A percentile compares a stretch with the other conserved stretches of the same genome.
Conservation (phyloP, 2,113 vertebrate genomes). For the Synodontis membranacea region DNA sequence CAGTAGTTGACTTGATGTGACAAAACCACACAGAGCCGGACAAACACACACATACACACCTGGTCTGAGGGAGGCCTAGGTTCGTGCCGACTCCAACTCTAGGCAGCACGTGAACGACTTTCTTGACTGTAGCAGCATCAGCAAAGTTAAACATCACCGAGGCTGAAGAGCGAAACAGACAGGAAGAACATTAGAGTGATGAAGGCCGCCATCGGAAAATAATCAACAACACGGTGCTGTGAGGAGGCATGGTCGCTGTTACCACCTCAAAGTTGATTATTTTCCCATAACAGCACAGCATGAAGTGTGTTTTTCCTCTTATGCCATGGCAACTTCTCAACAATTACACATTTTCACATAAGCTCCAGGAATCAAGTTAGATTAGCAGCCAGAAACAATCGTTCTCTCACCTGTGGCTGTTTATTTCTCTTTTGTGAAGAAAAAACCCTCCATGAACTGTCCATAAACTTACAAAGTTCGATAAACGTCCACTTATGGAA, state of each 20-base stretch:
- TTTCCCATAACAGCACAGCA: neutral
- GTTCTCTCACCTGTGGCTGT: neutral
- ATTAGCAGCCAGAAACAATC: neutral
- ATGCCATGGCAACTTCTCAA: neutral
- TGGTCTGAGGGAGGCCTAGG: constrained; percentile 93
- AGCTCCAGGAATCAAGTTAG: neutral
- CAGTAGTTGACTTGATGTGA: neutral
- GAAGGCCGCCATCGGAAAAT: neutral
- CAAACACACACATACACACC: constrained; percentile 68
- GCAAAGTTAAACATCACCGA: constrained; percentile 98
- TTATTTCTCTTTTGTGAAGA: neutral
- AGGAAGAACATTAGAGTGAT: neutral
- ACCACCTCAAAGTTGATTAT: too few species aligned
- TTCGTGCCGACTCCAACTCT: constrained; percentile 94
- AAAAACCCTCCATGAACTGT: neutral
- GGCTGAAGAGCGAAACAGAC: constrained; percentile 70
- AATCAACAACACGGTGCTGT: neutral
- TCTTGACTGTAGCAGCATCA: constrained; percentile 88
- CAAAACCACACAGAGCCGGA: neutral
- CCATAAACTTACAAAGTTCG: neutral
- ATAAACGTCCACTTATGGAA: neutral
- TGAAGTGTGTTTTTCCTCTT: neutral
- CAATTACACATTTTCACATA: neutral
- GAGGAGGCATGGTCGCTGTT: neutral
- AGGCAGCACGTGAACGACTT: constrained; percentile 92